Evolutionary conservation across 2,888 invertebrate species (phyloP), one percentile per base, ranked within the genome.

Genomic region (Tethea ocularis): DNA sequence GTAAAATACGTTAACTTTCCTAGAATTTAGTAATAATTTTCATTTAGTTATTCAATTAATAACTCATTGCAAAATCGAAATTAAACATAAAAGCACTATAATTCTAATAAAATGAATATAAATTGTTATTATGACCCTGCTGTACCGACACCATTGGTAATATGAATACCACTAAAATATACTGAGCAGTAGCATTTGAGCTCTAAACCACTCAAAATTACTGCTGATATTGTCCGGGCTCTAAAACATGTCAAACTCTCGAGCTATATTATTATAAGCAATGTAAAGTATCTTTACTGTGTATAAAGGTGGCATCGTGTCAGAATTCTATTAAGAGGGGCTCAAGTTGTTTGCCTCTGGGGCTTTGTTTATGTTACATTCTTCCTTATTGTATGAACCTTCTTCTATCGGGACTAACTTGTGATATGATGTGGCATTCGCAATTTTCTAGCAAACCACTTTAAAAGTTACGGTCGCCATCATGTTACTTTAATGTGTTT

Each of bases 291-390:
- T 84, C 81, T 84, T 82, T 78, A 75, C 83, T 68, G 72, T 76
- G 76, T 63, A 70, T 69, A 74, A 82, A 84, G 84, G 82, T 83
- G 80, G 70, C 74, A 76, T 71, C 70, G 75, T 76, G 83, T 84
- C 84, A 82, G 81, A 85, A 88, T 87, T 86, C 86, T 87, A 86
- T 88, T 87, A 86, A 84, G 84, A 82, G 80, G 78, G 83, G 81
- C 86, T 84, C 82, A 83, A 84, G 79, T 80, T 85, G 85, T 87
- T 86, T 87, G 83, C 78, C 79, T 73, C 71, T 46, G 68, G 73
- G 80, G 76, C 75, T 77, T 82, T 83, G 82, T 87, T 86, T 88
- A 84, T 83, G 85, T 83, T 77, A 86, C 82, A 80, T 84, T 82
- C 80, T 83, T 82, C 81, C 80, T 78, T 83, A 78, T 79, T 83